Evolutionary conservation across 2,113 vertebrate species (phyloP).

Genomic region (Heteronetta atricapilla): DNA sequence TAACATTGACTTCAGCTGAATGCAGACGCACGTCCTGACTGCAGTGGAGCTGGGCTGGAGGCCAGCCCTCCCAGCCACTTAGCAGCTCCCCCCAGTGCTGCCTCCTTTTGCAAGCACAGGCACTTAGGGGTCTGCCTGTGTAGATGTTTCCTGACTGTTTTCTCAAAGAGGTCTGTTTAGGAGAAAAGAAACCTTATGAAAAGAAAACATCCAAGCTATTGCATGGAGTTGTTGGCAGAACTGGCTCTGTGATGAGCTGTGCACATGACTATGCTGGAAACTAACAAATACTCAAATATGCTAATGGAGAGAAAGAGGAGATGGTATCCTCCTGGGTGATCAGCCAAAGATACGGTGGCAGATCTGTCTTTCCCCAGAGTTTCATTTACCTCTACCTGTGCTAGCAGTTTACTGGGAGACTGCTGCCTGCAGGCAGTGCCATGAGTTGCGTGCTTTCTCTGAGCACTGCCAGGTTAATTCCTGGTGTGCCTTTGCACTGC

Average conservation of each 20-base stretch:
- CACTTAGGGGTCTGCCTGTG: neutral
- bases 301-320: neutral
- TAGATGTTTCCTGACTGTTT: neutral
- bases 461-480: neutral
- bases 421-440: neutral
- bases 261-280: rapidly evolving
- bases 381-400: neutral
- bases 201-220: neutral
- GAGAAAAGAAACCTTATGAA: neutral
- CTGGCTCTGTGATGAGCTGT: neutral
- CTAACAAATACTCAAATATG: neutral
- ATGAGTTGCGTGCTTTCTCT: neutral
- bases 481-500: neutral
- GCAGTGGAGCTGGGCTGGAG: neutral
- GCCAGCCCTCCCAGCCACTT: neutral
- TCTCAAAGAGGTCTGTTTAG: neutral
- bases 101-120: neutral
- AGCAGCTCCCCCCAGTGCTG: neutral
- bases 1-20: neutral
- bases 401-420: neutral
- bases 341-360: neutral
- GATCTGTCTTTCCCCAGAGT: neutral
- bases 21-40: neutral
- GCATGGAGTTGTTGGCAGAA: neutral
- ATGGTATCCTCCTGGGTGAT: neutral